Percentiles rank a stretch among this genome's conserved stretches.
These are phyloP conservation scores for Druon quercuslanigerum DNA, from an alignment of 1,140 invertebrate species.

Conservation along the genomic window DNA sequence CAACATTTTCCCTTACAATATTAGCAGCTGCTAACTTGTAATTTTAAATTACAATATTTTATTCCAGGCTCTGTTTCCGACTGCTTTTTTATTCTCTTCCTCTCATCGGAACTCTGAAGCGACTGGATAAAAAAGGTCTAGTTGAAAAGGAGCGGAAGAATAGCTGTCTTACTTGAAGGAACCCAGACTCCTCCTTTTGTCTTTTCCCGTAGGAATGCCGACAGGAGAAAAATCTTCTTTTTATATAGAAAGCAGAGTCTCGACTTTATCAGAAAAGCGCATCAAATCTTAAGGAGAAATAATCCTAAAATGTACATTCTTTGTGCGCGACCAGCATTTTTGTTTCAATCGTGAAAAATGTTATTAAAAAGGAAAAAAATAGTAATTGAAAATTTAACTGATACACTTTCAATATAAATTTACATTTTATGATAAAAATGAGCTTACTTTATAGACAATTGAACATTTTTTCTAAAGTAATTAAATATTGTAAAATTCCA, in stretches of 20 bases:
- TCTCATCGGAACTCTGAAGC: not conserved
- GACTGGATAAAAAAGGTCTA: not conserved
- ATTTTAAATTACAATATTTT: not conserved
- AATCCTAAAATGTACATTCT: not conserved
- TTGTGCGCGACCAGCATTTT: not conserved
- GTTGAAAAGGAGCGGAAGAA: not conserved
- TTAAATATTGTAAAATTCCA: too few relatives aligned
- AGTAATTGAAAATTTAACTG: too few relatives aligned
- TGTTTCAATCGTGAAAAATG: too few relatives aligned
- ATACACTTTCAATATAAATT: too few relatives aligned
- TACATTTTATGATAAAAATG: too few relatives aligned
- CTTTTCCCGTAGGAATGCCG: not conserved
- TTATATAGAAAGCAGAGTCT: not conserved
- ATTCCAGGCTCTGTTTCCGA: not conserved
- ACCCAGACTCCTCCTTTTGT: not conserved
- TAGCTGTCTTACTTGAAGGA: not conserved
- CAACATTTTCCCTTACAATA: too few relatives aligned
- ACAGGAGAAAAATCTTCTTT: not conserved
- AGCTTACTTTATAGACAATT: too few relatives aligned
- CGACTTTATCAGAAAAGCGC: not conserved
- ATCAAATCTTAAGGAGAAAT: not conserved
- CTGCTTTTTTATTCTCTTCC: not conserved
- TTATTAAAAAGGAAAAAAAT: too few relatives aligned
- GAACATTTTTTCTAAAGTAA: too few relatives aligned
- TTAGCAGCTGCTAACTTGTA: too few relatives aligned